Percentiles rank a stretch among this genome's conserved stretches.
phyloP scores from a whole-genome alignment of 1,140 invertebrate species.

The Brachionus asplanchnoidis region DNA sequence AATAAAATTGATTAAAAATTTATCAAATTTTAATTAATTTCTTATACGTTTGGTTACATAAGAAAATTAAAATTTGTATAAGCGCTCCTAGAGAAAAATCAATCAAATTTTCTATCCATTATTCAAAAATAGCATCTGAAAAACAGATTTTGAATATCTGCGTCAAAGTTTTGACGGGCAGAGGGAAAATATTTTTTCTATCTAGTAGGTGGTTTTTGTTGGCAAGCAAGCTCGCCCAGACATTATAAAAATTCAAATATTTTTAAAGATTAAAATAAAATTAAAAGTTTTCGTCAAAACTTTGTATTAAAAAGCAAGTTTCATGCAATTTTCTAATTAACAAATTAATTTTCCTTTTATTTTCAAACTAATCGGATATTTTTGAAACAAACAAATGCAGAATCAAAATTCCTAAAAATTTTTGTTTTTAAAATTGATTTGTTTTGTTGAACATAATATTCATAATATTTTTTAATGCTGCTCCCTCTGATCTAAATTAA shows the following conservation, averaged over 20 bases:
- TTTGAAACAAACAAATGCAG: neutral
- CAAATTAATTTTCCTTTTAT: neutral
- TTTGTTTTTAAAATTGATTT: neutral
- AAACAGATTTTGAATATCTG: neutral
- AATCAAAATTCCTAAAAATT: neutral
- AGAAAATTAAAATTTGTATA: neutral
- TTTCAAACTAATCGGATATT: neutral
- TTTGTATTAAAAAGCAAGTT: neutral
- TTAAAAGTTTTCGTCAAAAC: neutral
- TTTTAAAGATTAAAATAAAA: neutral
- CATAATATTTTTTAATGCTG: neutral
- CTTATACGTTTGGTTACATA: neutral
- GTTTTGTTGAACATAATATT: neutral
- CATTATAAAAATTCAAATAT: too few relatives aligned
- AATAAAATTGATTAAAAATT: neutral
- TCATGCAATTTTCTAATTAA: neutral
- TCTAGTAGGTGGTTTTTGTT: neutral
- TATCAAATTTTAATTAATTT: conserved; percentile 7
- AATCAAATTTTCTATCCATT: neutral
- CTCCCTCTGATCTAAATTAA: neutral
- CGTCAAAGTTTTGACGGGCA: neutral
- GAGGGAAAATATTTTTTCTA: neutral
- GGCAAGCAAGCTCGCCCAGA: neutral
- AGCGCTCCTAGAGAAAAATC: neutral
- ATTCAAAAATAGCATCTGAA: neutral